These are phyloP conservation scores for Gonocerus acuteangulatus DNA, from an alignment of 2,888 invertebrate genomes.

Conservation along the genomic window DNA sequence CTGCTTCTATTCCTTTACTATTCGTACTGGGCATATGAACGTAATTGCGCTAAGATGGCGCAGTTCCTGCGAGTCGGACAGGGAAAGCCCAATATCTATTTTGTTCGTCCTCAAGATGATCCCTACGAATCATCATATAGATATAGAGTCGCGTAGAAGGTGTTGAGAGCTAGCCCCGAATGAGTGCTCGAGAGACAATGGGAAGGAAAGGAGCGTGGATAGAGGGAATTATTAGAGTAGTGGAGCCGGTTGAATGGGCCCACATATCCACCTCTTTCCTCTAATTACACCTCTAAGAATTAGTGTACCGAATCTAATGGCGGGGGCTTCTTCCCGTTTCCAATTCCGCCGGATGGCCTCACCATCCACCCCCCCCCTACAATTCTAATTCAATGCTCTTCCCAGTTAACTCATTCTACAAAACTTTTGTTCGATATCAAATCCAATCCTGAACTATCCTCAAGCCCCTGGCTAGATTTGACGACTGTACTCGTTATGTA, in stretches of 20 bases:
- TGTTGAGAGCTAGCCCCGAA: too few relatives aligned
- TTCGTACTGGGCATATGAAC: too few relatives aligned
- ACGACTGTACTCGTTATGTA: too few relatives aligned
- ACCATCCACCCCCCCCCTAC: constrained; percentile 4
- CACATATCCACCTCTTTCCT: constrained; percentile 16
- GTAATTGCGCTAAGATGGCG: too few relatives aligned
- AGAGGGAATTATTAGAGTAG: constrained; percentile 14
- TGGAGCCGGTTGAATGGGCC: constrained; percentile 14
- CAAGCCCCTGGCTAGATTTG: too few relatives aligned
- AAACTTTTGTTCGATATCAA: neutral
- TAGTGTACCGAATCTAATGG: constrained; percentile 24
- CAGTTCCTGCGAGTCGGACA: too few relatives aligned
- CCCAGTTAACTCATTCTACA: constrained; percentile 2
- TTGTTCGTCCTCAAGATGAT: too few relatives aligned
- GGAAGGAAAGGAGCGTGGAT: neutral
- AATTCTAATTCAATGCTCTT: constrained; percentile 14
- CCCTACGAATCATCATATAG: too few relatives aligned
- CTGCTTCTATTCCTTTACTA: too few relatives aligned
- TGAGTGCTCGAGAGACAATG: neutral
- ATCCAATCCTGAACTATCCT: too few relatives aligned
- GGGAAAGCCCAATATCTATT: too few relatives aligned
- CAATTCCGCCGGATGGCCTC: constrained; percentile 7
- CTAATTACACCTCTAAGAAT: constrained; percentile 23
- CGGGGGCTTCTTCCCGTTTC: constrained; percentile 12
- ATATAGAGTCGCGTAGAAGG: too few relatives aligned